Percentiles rank a stretch among this genome's conserved stretches.
phyloP scores from a whole-genome alignment of 2,113 vertebrate genomes.

The Oplegnathus fasciatus region DNA sequence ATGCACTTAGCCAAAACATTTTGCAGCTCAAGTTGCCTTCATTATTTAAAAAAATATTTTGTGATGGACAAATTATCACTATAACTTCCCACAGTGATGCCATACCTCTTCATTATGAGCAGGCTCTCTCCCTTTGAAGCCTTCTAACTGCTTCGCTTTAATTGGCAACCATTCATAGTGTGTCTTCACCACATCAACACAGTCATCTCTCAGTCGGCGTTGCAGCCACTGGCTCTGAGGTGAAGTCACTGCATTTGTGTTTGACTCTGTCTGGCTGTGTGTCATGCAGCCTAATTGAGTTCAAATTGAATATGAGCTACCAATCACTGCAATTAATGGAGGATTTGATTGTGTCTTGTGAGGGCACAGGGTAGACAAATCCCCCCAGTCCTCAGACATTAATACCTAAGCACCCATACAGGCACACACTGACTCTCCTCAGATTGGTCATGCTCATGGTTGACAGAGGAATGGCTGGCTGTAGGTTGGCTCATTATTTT shows the following conservation, averaged over 20 bases:
- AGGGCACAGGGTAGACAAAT: constrained; percentile 35
- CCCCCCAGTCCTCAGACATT: constrained; percentile 41
- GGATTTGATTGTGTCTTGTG: constrained; percentile 45
- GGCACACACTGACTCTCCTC: background rate
- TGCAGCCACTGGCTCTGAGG: constrained; percentile 16
- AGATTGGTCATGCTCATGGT: background rate
- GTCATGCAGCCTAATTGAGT: constrained; percentile 71
- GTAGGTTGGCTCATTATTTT: constrained; percentile 2
- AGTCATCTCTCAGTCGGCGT: background rate
- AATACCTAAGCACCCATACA: constrained; percentile 20
- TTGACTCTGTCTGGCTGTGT: constrained; percentile 50
- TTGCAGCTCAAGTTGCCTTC: background rate
- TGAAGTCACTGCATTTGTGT: constrained; percentile 11
- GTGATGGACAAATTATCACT: background rate
- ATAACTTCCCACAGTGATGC: background rate
- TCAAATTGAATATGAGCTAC: constrained; percentile 77
- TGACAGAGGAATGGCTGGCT: background rate
- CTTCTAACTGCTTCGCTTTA: constrained; percentile 7
- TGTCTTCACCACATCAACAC: background rate
- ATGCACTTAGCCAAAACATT: background rate
- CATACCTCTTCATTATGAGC: background rate
- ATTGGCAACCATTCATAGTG: background rate
- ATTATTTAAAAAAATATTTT: background rate
- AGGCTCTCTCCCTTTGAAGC: background rate
- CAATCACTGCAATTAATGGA: constrained; percentile 65